Evolutionary conservation across 2,113 vertebrate species (phyloP).

Genomic region (Rousettus leschenaultii): DNA sequence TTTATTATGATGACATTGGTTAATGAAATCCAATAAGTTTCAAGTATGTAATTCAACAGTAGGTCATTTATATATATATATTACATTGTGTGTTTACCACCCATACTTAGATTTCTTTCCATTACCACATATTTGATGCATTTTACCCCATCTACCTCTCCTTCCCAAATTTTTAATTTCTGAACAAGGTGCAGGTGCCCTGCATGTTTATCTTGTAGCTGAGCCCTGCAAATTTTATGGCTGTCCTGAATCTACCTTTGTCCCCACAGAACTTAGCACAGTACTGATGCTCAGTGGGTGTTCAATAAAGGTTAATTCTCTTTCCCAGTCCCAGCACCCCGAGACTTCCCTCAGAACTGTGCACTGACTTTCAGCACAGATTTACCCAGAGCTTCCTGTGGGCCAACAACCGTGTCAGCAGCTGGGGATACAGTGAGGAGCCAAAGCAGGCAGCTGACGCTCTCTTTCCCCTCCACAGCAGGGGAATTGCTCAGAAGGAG

Average conservation of each 20-base stretch:
- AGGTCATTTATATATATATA: no score
- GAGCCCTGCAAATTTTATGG: neutral
- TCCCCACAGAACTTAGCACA: neutral
- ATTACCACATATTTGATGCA: no score
- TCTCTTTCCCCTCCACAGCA: neutral
- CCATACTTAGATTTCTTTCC: no score
- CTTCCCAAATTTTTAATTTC: neutral
- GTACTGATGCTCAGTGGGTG: neutral
- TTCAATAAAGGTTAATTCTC: neutral
- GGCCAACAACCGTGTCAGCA: neutral
- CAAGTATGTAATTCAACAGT: no score
- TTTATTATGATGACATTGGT: no score
- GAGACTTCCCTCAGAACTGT: neutral
- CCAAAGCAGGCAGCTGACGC: neutral
- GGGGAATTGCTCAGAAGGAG: neutral
- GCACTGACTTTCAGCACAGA: neutral
- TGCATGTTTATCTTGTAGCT: neutral
- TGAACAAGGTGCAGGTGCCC: neutral
- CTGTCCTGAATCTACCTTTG: neutral
- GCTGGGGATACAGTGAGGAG: neutral
- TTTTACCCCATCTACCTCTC: no score
- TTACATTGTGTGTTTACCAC: no score
- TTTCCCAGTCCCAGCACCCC: neutral
- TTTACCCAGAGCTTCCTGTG: neutral
- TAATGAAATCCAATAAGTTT: no score